These are phyloP conservation scores for Machimus atricapillus DNA, from an alignment of 2,888 invertebrate genomes.

Conservation along the genomic window DNA sequence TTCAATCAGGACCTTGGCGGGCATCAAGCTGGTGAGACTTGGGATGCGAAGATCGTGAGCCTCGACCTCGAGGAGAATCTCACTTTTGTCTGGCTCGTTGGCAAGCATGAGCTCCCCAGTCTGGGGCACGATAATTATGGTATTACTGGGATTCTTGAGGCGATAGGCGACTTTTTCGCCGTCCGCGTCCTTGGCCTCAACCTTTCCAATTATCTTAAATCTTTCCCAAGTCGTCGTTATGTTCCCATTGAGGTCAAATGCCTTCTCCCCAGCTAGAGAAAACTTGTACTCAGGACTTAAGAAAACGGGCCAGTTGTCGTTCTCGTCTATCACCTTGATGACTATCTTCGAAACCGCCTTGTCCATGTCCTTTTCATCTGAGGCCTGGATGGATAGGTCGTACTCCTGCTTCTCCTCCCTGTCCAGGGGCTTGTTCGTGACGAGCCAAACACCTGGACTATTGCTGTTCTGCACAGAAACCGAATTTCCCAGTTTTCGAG, in stretches of 20 bases:
- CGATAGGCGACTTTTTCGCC: constrained; percentile 92
- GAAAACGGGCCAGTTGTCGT: constrained; percentile 91
- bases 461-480: constrained; percentile 61
- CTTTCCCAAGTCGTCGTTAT: constrained; percentile 74
- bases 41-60: constrained; percentile 85
- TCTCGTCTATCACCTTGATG: constrained; percentile 82
- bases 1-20: constrained; percentile 79
- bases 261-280: constrained; percentile 71
- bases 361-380: constrained; percentile 80
- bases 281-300: constrained; percentile 80
- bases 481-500: constrained; percentile 50
- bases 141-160: constrained; percentile 78
- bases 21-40: constrained; percentile 72
- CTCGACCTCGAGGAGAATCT: constrained; percentile 76
- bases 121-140: constrained; percentile 89
- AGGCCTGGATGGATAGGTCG: constrained; percentile 79
- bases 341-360: constrained; percentile 80
- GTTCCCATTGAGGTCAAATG: constrained; percentile 67
- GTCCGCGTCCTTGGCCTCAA: constrained; percentile 87
- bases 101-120: constrained; percentile 88
- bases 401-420: constrained; percentile 77
- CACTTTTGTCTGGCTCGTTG: constrained; percentile 75
- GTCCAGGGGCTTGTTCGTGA: constrained; percentile 80
- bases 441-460: constrained; percentile 74
- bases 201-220: constrained; percentile 83